Base-by-base conservation (phyloP, 1,140 invertebrate species). In the Coptotermes formosanus region DNA sequence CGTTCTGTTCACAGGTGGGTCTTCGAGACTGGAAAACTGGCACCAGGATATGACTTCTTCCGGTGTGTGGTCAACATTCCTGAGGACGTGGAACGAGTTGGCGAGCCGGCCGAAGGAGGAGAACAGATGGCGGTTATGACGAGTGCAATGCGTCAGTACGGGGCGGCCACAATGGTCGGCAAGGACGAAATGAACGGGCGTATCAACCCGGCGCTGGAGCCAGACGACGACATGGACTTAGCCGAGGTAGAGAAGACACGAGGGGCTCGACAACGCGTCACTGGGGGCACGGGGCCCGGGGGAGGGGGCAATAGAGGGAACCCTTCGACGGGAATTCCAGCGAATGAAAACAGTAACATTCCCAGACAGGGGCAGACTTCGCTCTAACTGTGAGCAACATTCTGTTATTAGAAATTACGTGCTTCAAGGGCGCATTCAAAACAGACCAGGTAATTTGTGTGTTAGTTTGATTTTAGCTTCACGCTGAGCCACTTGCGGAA, bases 51-150 rank as follows among this genome's bases (percentile, higher is more conserved):
- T 89, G 98, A 99, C 90, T 93, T 97, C 89, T 97, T 99, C 92
- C 94, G 95, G 87, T 99, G 98, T 91, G 97, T 99, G 30, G 97
- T 99, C 48, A 99, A 99, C 92, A 98, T 99, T 88, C 98, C 98
- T 0, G 97, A 97, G 88, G 96, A 97, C 90, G 94, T 95, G 11
- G 92, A 95, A 69, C 93, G 95, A 30, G 96, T 97, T 6, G 96
- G 95, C 32, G 96, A 97, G 87, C 96, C 95, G 3, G 94, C 94
- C 0, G 97, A 97, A 88, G 96, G 96, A 0, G 96, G 96, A 90
- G 96, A 97, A 90, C 94, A 94, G 88, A 92, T 94, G 93, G 90
- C 93, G 1, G 92, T 94, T 69, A 91, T 94, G 88, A 92, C 93
- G 25, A 91, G 91, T n/a, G 93, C 91, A 3, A 91, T 93, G 89